Conservation (phyloP, 2,888 invertebrate species). For the Limenitis camilla region DNA sequence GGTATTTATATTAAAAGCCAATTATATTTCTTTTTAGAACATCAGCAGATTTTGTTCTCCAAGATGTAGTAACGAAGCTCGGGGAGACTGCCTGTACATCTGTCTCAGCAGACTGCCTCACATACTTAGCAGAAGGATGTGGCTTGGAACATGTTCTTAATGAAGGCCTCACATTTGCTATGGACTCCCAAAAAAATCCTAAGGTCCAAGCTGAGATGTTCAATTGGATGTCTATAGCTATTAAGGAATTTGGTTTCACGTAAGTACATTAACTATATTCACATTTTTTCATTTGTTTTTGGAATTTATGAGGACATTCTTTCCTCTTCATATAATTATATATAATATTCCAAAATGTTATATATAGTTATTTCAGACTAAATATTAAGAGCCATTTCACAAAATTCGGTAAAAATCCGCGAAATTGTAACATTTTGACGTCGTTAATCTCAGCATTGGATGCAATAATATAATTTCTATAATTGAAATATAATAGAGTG, state of each 20-base stretch:
- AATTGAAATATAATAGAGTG: no score
- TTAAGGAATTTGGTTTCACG: conserved; percentile 91
- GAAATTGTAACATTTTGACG: no score
- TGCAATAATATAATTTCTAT: no score
- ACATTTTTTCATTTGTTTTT: no score
- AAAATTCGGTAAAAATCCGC: no score
- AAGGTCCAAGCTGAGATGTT: conserved; percentile 92
- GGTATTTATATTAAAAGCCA: background rate
- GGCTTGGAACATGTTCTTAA: conserved; percentile 83
- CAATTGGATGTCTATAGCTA: conserved; percentile 83
- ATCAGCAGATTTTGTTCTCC: conserved; percentile 82
- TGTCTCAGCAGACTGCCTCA: conserved; percentile 78
- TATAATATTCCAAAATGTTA: no score
- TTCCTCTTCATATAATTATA: no score
- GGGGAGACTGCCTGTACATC: conserved; percentile 89
- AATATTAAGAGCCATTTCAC: no score
- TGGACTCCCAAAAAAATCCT: conserved; percentile 89
- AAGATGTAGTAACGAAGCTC: conserved; percentile 88
- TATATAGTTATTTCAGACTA: no score
- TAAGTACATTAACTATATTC: conserved; percentile 54
- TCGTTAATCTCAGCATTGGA: no score
- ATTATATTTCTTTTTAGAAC: conserved; percentile 56
- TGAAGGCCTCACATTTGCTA: conserved; percentile 82
- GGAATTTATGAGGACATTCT: no score
- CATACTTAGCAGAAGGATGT: conserved; percentile 86